Percentiles rank a stretch among this genome's conserved stretches.
These are phyloP conservation scores for Cardiocondyla obscurior DNA, from an alignment of 1,140 invertebrate species.

Conservation along the genomic window DNA sequence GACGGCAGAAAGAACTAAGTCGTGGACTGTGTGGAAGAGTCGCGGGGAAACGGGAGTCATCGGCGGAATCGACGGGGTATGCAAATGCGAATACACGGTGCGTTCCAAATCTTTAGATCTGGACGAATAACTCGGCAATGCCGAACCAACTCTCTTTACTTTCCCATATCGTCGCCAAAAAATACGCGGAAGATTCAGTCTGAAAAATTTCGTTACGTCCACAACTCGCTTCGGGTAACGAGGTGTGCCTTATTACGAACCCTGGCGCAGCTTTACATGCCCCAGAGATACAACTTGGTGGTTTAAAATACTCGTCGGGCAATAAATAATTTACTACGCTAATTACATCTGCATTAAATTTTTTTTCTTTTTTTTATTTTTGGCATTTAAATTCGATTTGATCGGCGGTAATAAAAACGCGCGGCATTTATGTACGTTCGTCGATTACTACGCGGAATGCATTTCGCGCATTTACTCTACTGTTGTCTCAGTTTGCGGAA, in stretches of 20 bases:
- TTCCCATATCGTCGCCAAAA: slow-evolving; percentile 33
- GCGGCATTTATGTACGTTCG: not conserved
- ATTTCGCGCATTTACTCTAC: not conserved
- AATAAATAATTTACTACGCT: not conserved
- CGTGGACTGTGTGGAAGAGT: slow-evolving; percentile 64
- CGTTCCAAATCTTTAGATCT: slow-evolving; percentile 73
- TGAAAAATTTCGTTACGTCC: slow-evolving; percentile 13
- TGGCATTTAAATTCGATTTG: not conserved
- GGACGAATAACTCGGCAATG: slow-evolving; percentile 62
- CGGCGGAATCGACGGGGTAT: slow-evolving; percentile 79
- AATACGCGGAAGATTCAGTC: slow-evolving; percentile 47
- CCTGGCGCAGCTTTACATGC: not conserved
- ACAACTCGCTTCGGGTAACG: not conserved
- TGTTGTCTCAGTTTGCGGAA: not conserved
- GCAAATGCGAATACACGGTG: slow-evolving; percentile 74
- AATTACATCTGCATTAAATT: too few relatives aligned
- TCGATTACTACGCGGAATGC: not conserved
- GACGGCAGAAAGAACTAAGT: slow-evolving; percentile 81
- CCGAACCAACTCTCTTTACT: slow-evolving; percentile 32
- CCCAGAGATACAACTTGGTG: not conserved
- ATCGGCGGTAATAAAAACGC: not conserved
- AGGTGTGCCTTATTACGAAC: not conserved
- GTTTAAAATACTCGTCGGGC: not conserved
- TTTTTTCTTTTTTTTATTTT: not conserved
- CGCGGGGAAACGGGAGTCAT: slow-evolving; percentile 35